Evolutionary conservation across 1,140 invertebrate genomes (phyloP), one percentile per base, ranked within the genome.

Genomic region (Pachyrhynchus sulphureomaculatus): DNA sequence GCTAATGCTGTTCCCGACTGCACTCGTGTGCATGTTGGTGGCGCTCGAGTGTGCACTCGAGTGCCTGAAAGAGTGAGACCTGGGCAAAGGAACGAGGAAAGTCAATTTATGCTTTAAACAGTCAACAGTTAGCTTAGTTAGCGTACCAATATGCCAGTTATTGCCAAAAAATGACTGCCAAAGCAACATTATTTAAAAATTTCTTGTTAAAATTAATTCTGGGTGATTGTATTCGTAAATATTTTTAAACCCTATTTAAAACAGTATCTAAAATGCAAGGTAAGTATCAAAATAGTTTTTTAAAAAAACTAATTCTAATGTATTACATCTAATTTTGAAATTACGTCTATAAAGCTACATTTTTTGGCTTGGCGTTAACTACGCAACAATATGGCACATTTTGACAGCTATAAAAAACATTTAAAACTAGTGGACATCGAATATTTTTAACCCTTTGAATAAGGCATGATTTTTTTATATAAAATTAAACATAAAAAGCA

Each of bases 1-100:
- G 67, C 74, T 76, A 70, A 76, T 76, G 71, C 75, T 76, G 74
- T 76, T 76, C 64, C 75, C 75, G 66, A 76, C 74, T 48, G 74
- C 68, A 59, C 68, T 74, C 57, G 74, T 66, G 69, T 76, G 73
- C 72, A 75, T 70, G 68, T 75, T 74, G 71, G 61, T 64, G 44
- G 71, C 71, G 62, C 72, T 76, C 53, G 74, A 75, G 67, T 76
- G 72, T 57, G 74, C 73, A 65, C 71, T 75, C 68, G 73, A 72
- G 69, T 77, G 75, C 41, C 75, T 71, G 66, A 77, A 77, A 51
- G 75, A 77, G 58, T 75, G 74, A 67, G 75, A 77, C 75, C 75
- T 77, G 70, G 66, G 70, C 67, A 76, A 76, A 70, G 72, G 74
- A 77, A 75, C 58, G 75, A 77, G 74, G 74, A 76, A 68, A 52